These are phyloP conservation scores for Dicranocentrus wangi DNA, from an alignment of 2,888 invertebrate species.

Conservation along the genomic window DNA sequence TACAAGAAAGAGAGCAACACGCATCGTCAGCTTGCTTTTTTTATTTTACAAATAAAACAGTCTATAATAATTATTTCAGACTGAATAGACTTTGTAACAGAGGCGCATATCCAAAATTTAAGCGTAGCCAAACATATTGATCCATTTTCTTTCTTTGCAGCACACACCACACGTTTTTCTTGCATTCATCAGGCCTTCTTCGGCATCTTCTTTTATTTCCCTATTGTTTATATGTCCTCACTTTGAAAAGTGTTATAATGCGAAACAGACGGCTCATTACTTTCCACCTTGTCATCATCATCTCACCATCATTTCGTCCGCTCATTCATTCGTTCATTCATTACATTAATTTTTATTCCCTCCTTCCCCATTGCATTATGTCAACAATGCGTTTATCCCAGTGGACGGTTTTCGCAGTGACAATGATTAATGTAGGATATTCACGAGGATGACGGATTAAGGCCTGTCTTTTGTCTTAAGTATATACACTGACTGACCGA, in stretches of 20 bases:
- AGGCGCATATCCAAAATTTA: background rate
- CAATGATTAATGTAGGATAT: slow-evolving; percentile 53
- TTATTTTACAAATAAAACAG: slow-evolving; percentile 3
- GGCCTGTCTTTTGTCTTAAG: slow-evolving; percentile 7
- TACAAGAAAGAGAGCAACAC: background rate
- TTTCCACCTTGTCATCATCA: slow-evolving; percentile 39
- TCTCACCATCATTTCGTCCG: slow-evolving; percentile 23
- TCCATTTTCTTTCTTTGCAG: slow-evolving; percentile 14
- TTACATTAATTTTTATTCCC: slow-evolving; percentile 4
- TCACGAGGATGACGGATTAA: slow-evolving; percentile 22
- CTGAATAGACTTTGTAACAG: slow-evolving; percentile 1
- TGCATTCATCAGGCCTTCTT: slow-evolving; percentile 9
- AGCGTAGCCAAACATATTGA: background rate
- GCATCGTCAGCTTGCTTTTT: background rate
- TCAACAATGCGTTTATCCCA: no score
- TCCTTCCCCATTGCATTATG: no score
- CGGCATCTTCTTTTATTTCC: slow-evolving; percentile 10
- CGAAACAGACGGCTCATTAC: slow-evolving; percentile 28
- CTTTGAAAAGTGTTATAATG: slow-evolving; percentile 22
- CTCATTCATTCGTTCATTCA: slow-evolving; percentile 7
- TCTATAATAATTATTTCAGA: background rate
- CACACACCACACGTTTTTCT: background rate
- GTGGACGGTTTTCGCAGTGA: slow-evolving; percentile 22
- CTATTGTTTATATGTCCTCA: slow-evolving; percentile 1
- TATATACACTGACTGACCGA: slow-evolving; percentile 13